phyloP scores from a whole-genome alignment of 2,797 vertebrate species.

The Tokudaia tokunoshimensis region DNA sequence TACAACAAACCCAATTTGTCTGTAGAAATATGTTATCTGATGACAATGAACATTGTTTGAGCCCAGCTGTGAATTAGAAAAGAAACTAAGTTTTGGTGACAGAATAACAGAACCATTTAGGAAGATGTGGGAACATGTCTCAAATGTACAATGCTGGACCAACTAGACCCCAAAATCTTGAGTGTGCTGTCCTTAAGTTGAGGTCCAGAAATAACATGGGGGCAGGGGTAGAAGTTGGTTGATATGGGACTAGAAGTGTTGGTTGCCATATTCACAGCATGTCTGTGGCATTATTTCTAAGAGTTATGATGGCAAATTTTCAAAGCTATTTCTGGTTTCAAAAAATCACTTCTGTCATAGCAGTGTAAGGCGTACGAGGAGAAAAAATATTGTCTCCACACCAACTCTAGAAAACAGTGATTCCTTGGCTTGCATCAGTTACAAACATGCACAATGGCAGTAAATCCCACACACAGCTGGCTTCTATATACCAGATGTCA shows the following conservation, averaged over 20 bases:
- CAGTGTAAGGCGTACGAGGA: neutral
- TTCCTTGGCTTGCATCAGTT: neutral
- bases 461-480: neutral
- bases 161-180: neutral
- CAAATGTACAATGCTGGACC: neutral
- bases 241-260: neutral
- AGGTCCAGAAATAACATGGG: neutral
- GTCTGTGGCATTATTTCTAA: neutral
- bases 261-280: neutral
- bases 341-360: neutral
- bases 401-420: neutral
- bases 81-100: conserved; percentile 51
- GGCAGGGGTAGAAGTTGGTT: neutral
- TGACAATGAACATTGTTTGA: conserved; percentile 60
- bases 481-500: neutral
- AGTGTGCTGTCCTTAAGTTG: neutral
- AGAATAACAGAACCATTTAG: conserved; percentile 29
- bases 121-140: conserved; percentile 22
- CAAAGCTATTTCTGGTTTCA: conserved; percentile 45
- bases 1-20: conserved; percentile 51
- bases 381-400: neutral
- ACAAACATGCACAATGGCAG: neutral
- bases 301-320: conserved; percentile 17
- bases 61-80: conserved; percentile 65
- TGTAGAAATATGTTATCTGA: conserved; percentile 72